Evolutionary conservation across 2,888 invertebrate genomes (phyloP).

Genomic region (Melinaea menophilus): DNA sequence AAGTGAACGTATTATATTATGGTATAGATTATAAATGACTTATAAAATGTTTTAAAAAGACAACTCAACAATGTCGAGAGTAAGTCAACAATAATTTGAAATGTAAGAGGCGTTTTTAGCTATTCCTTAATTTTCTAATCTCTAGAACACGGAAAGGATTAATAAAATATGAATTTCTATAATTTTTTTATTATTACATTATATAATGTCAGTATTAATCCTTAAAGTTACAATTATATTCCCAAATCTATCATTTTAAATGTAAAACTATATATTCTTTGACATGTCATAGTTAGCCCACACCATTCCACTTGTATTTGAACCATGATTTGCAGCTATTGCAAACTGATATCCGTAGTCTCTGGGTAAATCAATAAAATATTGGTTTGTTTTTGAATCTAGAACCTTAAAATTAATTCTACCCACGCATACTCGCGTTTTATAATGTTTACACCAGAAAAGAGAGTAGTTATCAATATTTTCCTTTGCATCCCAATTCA

Average conservation of each 20-base stretch:
- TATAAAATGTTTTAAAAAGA: too few species aligned
- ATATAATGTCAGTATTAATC: too few species aligned
- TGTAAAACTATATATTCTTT: slow-evolving; percentile 61
- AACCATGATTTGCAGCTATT: slow-evolving; percentile 85
- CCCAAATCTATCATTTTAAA: slow-evolving; percentile 56
- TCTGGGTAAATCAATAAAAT: slow-evolving; percentile 79
- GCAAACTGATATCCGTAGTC: slow-evolving; percentile 85
- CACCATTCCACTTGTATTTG: slow-evolving; percentile 88
- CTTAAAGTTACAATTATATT: slow-evolving; percentile 73
- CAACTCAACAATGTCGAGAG: too few species aligned
- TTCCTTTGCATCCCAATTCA: slow-evolving; percentile 79
- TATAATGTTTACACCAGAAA: slow-evolving; percentile 84
- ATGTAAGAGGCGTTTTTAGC: too few species aligned
- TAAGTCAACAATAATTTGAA: too few species aligned
- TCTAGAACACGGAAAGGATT: too few species aligned
- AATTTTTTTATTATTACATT: too few species aligned
- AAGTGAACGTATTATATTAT: too few species aligned
- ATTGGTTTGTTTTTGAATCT: slow-evolving; percentile 58
- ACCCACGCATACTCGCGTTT: slow-evolving; percentile 74
- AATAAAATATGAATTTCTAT: too few species aligned
- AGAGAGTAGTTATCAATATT: slow-evolving; percentile 83
- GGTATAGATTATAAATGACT: too few species aligned
- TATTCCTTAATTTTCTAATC: too few species aligned
- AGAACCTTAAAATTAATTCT: slow-evolving; percentile 66
- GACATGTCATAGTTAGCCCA: slow-evolving; percentile 86